Percentiles rank a stretch among this genome's conserved stretches.
phyloP scores from a whole-genome alignment of 1,140 invertebrate species.

The Drosophila tropicalis region DNA sequence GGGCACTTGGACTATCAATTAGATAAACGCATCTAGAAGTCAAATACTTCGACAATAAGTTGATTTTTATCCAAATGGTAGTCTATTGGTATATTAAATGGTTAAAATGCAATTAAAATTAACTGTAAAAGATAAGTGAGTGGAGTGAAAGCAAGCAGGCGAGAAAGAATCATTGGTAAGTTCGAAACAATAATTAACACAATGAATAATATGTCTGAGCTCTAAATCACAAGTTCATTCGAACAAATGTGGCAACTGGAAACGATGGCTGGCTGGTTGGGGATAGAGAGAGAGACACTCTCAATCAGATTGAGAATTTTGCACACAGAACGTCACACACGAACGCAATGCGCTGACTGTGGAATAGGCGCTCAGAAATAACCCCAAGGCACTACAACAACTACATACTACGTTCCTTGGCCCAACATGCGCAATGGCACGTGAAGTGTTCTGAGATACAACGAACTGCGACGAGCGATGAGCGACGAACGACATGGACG shows the following conservation, averaged over 20 bases:
- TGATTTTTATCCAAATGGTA: neutral
- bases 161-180: neutral
- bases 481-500: neutral
- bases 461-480: neutral
- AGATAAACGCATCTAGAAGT: conserved; percentile 74
- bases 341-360: conserved; percentile 76
- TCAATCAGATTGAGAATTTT: conserved; percentile 48
- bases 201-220: conserved; percentile 71
- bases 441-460: conserved; percentile 42
- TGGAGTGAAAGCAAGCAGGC: neutral
- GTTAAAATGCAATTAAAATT: too few species aligned
- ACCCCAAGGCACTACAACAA: neutral
- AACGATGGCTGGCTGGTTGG: too few species aligned
- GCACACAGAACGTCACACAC: conserved; percentile 81
- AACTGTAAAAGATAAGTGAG: conserved; percentile 44
- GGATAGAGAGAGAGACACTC: conserved; percentile 34
- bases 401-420: conserved; percentile 15
- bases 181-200: conserved; percentile 1
- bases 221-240: conserved; percentile 76
- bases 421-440: conserved; percentile 71
- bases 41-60: conserved; percentile 67
- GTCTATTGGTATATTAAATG: too few species aligned
- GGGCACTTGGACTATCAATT: conserved; percentile 57
- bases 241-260: conserved; percentile 53
- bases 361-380: conserved; percentile 69